Evolutionary conservation across 2,888 invertebrate species (phyloP).

Genomic region (Slavum lentiscoides): DNA sequence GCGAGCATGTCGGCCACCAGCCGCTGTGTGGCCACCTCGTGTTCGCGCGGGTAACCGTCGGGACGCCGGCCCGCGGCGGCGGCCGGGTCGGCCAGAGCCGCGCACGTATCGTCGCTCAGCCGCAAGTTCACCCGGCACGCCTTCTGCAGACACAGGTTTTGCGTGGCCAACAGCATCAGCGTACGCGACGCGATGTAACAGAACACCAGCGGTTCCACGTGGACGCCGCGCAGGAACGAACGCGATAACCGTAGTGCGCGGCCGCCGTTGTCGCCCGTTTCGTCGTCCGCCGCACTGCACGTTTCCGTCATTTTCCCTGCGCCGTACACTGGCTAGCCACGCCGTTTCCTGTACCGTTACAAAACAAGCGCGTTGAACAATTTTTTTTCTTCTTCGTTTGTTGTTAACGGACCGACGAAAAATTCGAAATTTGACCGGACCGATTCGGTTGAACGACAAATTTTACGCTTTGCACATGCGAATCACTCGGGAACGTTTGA

Average conservation of each 20-base stretch:
- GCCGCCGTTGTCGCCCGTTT: background rate
- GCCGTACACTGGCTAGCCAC: no score
- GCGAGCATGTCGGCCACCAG: constrained; percentile 79
- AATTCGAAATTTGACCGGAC: no score
- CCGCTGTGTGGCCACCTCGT: constrained; percentile 70
- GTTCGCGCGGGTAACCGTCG: constrained; percentile 59
- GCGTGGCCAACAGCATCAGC: constrained; percentile 74
- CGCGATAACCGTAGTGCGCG: background rate
- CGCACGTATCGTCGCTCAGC: constrained; percentile 74
- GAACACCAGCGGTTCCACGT: constrained; percentile 75
- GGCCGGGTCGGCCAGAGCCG: constrained; percentile 72
- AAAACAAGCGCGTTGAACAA: no score
- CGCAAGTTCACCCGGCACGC: constrained; percentile 81
- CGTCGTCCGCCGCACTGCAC: no score
- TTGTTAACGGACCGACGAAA: no score
- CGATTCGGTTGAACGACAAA: no score
- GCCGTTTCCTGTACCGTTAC: no score
- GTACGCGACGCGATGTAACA: constrained; percentile 71
- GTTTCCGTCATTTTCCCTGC: no score
- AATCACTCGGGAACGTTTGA: no score
- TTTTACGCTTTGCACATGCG: no score
- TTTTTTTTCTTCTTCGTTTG: no score
- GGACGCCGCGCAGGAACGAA: constrained; percentile 67
- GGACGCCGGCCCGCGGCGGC: background rate
- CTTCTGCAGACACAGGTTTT: constrained; percentile 83